Evolutionary conservation across 2,797 vertebrate genomes (phyloP).

Genomic region (Lepilemur septentrionalis): DNA sequence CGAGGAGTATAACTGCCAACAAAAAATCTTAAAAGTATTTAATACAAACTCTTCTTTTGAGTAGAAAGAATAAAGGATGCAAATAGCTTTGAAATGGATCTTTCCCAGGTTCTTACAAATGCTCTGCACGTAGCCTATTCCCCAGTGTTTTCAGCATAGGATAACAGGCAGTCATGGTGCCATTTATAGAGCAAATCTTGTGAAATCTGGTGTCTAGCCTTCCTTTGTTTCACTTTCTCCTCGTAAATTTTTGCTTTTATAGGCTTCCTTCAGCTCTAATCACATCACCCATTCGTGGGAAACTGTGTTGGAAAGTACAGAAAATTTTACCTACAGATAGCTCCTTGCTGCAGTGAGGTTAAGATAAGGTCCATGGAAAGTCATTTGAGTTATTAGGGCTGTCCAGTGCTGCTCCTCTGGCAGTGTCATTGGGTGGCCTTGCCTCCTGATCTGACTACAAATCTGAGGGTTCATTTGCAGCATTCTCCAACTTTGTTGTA

Average conservation of each 20-base stretch:
- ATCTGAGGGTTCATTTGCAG: background rate
- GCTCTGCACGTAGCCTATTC: background rate
- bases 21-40: background rate
- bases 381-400: background rate
- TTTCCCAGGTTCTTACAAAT: background rate
- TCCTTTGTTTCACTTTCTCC: background rate
- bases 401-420: background rate
- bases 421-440: background rate
- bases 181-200: slow-evolving; percentile 3
- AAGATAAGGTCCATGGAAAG: background rate
- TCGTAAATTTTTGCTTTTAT: slow-evolving; percentile 1
- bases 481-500: slow-evolving; percentile 22
- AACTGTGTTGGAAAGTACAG: background rate
- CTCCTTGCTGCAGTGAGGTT: background rate
- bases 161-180: background rate
- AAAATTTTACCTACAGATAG: background rate
- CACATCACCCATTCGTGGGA: background rate
- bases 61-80: background rate
- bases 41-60: background rate
- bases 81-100: background rate
- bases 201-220: background rate
- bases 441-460: background rate
- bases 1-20: background rate
- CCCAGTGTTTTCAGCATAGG: background rate
- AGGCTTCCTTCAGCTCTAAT: background rate